Evolutionary conservation across 2,888 invertebrate species (phyloP), one percentile per base, ranked within the genome.

Genomic region (Chrysotoxum bicinctum): DNA sequence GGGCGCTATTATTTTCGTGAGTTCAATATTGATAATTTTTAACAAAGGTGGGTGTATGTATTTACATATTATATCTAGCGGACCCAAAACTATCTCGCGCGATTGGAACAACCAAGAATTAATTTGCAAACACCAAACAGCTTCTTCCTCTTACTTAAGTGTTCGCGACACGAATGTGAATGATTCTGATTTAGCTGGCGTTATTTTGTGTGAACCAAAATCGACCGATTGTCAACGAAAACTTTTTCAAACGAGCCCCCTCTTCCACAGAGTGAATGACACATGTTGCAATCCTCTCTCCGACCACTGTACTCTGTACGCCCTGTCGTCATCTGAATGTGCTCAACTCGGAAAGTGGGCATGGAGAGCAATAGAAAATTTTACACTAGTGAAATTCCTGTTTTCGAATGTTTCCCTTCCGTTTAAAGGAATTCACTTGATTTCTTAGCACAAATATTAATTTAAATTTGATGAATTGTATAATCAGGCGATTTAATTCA

Each of bases 91-190:
- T 21, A 35, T 35, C 14, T 66, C 50, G 37, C 64, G 62, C 43
- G 48, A 37, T 54, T 56, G 32, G 10, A 54, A 26, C 43, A 58
- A 73, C 60, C 2, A 30, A 56, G 6, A 10, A 12, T 30, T 8
- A 37, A 21, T 14, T 35, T 10, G 10, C 26, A 40, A 21, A 50
- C 16, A 43, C 23, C n/a, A 56, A 30, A 48, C 69, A 45, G 19
- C 75, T 68, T 30, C 45, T 64, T 54, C 60, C 60, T 32, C 45
- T 64, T 54, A 54, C 60, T 32, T 12, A 32, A 60, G 56, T 21
- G 58, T 75, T 72, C 84, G 66, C 75, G 45, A 66, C 80, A 60
- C 70, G 70, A 84, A 80, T 84, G n/a, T n/a, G 64, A 84, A 75
- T 60, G 8, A 68, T 58, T 72, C 50, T 60, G 8, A 68, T 58